Base-by-base conservation (phyloP, 2,797 vertebrate species). In the Linurgus olivaceus region DNA sequence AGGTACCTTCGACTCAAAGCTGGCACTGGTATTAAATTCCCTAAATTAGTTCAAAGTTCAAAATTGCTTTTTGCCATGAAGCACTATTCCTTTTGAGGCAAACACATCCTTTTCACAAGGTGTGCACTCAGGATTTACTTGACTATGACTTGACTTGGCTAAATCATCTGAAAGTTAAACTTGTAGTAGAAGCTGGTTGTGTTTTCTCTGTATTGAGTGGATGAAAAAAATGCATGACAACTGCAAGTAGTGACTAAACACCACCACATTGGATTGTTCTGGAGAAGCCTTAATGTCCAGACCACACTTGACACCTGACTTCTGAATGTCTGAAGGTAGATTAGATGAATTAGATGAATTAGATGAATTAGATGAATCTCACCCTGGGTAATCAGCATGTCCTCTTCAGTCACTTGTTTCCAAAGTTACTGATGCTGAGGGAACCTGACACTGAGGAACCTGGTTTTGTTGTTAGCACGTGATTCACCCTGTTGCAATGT, bases 11-110 rank as follows among this genome's bases (percentile, higher is more conserved):
- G 77, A 72, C 40, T 75, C 72, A 85, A 91, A 89, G 42, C 35
- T 80, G 63, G 16, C n/a, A 38, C 26, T 51, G 25, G 10, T 52
- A 40, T 12, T 26, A 21, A 45, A 57, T 79, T 88, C 47, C 50
- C 57, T 28, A 74, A 79, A 89, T n/a, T 48, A 93, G 61, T 68
- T 62, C 33, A 90, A 70, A 79, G 51, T 93, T 87, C 65, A 59
- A 67, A 71, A 52, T 17, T 33, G 23, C 16, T 57, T 93, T 82
- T 74, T 5, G 2, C 25, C 65, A 19, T 33, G 21, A 92, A 77
- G 7, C 6, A 21, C 25, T 47, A 21, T 25, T 86, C 20, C 17
- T 78, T 91, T 79, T n/a, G 37, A 82, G 47, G 26, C 10, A 87
- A 87, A 58, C 7, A 18, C 9, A 8, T 44, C 6, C 29, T 71